A percentile compares a stretch with the other conserved stretches of the same genome.
phyloP scores from a whole-genome alignment of 2,888 invertebrate species.

The Atethmia centrago region DNA sequence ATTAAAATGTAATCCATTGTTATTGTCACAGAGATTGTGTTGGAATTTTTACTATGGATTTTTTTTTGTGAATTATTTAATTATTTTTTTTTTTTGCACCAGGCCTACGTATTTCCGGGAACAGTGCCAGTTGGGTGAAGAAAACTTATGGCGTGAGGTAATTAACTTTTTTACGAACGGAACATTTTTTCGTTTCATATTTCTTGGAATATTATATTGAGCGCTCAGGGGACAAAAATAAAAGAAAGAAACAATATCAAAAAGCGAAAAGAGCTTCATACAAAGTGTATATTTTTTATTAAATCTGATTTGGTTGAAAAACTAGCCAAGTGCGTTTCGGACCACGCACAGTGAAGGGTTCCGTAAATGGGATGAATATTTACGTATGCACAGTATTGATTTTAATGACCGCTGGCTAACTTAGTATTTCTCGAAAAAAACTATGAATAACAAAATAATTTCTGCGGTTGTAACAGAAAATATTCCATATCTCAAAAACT shows the following conservation, averaged over 20 bases:
- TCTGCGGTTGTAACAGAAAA: too few species aligned
- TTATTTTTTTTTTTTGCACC: constrained; percentile 42
- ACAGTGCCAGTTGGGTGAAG: constrained; percentile 84
- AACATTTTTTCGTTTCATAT: background rate
- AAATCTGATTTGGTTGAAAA: background rate
- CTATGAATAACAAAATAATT: too few species aligned
- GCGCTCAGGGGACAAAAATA: background rate
- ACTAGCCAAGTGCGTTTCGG: background rate
- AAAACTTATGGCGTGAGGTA: constrained; percentile 75
- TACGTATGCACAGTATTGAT: background rate
- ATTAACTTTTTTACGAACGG: constrained; percentile 52
- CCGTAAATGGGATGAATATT: background rate
- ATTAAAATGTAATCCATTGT: background rate
- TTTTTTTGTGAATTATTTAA: constrained; percentile 29
- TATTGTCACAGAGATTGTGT: background rate
- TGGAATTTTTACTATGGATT: background rate
- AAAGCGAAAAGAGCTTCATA: background rate
- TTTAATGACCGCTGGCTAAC: background rate
- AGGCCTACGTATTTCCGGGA: constrained; percentile 82
- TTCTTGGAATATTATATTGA: background rate
- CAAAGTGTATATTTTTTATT: background rate
- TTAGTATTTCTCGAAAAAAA: too few species aligned
- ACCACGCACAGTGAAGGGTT: background rate
- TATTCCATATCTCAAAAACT: too few species aligned
- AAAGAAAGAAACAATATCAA: background rate